Evolutionary conservation across 2,797 vertebrate species (phyloP), one percentile per base, ranked within the genome.

Genomic region (Manis javanica): DNA sequence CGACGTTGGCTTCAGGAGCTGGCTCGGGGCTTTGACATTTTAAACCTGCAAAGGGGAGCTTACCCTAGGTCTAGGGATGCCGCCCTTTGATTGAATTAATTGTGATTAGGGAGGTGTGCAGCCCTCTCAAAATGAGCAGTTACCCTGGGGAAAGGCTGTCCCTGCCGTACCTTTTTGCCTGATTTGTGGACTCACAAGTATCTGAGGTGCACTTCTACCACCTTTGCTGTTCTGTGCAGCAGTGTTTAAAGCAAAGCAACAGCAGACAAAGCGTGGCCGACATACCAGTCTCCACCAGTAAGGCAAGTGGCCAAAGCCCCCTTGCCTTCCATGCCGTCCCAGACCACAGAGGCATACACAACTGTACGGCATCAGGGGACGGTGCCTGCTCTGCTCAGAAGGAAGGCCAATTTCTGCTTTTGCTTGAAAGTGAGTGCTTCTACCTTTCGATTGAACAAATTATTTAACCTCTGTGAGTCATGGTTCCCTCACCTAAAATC

Each of bases 191-290:
- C 24, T n/a, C 42, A 51, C 46, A 13, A 46, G 46, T 7, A 69
- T 12, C 71, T 77, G 29, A 86, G 39, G 16, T 4, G 29, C 34
- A 55, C 18, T 87, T 92, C 29, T 90, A 59, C 53, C 84, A 39
- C 46, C 61, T 88, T 75, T 86, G 34, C 69, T 86, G 39, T 74
- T 84, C 81, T 74, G n/a, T 87, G 29, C 16, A 74, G 34, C 91
- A 79, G 87, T 29, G 55, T 72, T 94, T 93, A 49, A 90, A 87
- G 21, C 64, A 75, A 95, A 92, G 29, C 84, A 29, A 75, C 77
- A 74, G 31, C 18, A 21, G 21, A 61, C 7, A 21, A 88, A 91
- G 49, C 69, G 24, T 31, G 10, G 46, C 37, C 31, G 64, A 78
- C 3, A 3, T 26, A 53, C 53, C 3, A 0, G 0, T 87, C 24